Evolutionary conservation across 2,888 invertebrate species (phyloP), one percentile per base, ranked within the genome.

Genomic region (Crepidodera aurea): DNA sequence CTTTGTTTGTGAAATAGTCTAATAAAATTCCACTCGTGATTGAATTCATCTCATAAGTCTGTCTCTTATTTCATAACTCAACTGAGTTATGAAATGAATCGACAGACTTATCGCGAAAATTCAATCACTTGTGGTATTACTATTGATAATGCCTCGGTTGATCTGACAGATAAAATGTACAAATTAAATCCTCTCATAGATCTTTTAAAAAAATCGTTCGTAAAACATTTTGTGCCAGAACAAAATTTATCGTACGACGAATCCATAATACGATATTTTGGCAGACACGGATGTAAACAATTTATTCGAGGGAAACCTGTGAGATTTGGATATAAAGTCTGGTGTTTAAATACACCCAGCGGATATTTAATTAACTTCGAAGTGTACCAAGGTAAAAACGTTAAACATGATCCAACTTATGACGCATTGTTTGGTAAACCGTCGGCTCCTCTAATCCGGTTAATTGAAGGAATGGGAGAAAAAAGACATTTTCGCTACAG

Each of bases 401-500:
- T 19, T 34, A 18, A 56, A 34, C 68, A 68, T 59, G 73, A 74
- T 25, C 1, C 51, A 4, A 34, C 54, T 10, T 69, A 71, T 57
- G 67, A 74, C 51, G 39, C 51, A 55, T 12, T 51, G 12, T 70
- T 72, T 67, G 73, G 73, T 13, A 74, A 73, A 57, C 61, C 67
- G 18, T 53, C 74, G 25, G 67, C 70, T 12, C 50, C 55, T 13
- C 13, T 60, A n/a, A 4, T 55, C 2, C 50, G 27, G 12, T 65
- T 71, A 65, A 37, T 67, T 2, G 70, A 74, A 10, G 62, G 70
- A 32, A 68, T 72, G 6, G 42, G 64, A 25, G 54, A 64, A 22
- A 58, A 60, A 18, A 64, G 59, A 65, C 16, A 32, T 12, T 34
- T 70, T 16, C 68, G 67, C 29, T 71, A 61, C 58, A 54, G 54